Conservation (phyloP, 2,797 vertebrate genomes). For the Siniperca undulata region DNA sequence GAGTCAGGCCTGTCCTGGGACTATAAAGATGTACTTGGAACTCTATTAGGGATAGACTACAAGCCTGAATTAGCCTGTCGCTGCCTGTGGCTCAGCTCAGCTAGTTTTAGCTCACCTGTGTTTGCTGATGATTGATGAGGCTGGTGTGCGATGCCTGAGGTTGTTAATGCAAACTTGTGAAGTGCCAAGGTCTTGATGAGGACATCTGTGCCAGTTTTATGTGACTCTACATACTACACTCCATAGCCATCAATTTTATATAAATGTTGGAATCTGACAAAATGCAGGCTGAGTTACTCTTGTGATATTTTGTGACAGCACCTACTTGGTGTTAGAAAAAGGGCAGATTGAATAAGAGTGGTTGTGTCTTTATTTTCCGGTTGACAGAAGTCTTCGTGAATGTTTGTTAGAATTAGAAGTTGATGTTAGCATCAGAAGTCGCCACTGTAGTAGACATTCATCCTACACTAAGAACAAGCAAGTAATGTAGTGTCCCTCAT, state of each 20-base stretch:
- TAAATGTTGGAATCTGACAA: slow-evolving; percentile 4
- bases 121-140: slow-evolving; percentile 62
- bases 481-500: neutral
- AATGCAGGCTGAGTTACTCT: neutral
- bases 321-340: neutral
- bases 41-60: slow-evolving; percentile 54
- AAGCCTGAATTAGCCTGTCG: slow-evolving; percentile 61
- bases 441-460: neutral
- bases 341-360: neutral
- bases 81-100: slow-evolving; percentile 44
- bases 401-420: neutral
- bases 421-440: neutral
- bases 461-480: neutral
- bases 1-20: slow-evolving; percentile 62
- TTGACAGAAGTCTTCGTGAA: neutral
- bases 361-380: neutral
- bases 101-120: slow-evolving; percentile 54
- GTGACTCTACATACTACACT: slow-evolving; percentile 17
- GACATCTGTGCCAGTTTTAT: slow-evolving; percentile 27
- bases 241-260: neutral
- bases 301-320: neutral
- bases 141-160: slow-evolving; percentile 42
- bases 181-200: slow-evolving; percentile 35
- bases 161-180: slow-evolving; percentile 46
- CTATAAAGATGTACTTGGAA: slow-evolving; percentile 68